phyloP scores from a whole-genome alignment of 1,140 invertebrate genomes.

The Polypedilum pembai region DNA sequence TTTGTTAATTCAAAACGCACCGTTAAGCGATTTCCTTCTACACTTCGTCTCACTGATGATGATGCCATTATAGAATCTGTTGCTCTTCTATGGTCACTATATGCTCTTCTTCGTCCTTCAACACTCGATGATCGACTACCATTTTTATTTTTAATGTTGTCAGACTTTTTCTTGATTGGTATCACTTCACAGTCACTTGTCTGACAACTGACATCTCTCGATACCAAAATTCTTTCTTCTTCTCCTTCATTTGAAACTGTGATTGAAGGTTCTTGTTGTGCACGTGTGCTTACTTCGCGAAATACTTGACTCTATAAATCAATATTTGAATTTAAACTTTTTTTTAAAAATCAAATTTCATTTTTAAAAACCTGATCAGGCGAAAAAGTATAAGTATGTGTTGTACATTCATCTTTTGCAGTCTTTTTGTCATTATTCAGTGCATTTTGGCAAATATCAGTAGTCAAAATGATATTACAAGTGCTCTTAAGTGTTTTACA shows the following conservation, averaged over 20 bases:
- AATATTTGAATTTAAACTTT: not conserved
- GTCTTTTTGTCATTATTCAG: conserved; percentile 29
- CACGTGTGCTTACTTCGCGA: not conserved
- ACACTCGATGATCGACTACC: not conserved
- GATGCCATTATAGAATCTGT: conserved; percentile 33
- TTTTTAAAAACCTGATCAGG: conserved; percentile 36
- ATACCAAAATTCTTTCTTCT: conserved; percentile 31
- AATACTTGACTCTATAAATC: not conserved
- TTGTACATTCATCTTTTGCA: conserved; percentile 40
- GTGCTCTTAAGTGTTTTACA: conserved; percentile 48
- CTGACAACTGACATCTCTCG: conserved; percentile 41
- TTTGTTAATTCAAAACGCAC: conserved; percentile 32
- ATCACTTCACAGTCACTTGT: conserved; percentile 39
- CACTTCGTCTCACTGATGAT: conserved; percentile 29
- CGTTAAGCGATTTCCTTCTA: conserved; percentile 41
- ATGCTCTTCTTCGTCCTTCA: conserved; percentile 33
- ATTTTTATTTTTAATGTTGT: conserved; percentile 33
- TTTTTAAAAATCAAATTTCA: not conserved
- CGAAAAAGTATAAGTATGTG: conserved; percentile 34
- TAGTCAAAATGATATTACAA: conserved; percentile 56
- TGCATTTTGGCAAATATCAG: conserved; percentile 38
- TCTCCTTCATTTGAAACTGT: not conserved
- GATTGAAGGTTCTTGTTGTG: not conserved
- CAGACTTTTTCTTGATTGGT: not conserved
- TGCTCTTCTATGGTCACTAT: conserved; percentile 36